Conservation (phyloP, 1,140 invertebrate species). For the Drosophila prosaltans region DNA sequence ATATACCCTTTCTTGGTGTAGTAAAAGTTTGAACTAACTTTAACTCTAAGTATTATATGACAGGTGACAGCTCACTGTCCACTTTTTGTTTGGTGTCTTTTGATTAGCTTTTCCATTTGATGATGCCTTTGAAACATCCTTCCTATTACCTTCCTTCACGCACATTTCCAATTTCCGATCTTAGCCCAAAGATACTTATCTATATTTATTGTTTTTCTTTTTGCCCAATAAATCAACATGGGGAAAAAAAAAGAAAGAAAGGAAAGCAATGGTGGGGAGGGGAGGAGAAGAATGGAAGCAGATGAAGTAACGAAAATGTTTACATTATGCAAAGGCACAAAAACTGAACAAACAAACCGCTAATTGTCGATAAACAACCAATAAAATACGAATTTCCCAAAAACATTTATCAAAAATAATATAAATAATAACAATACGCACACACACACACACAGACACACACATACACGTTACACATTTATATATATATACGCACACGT, state of each 20-base stretch:
- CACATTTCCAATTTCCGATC: slow-evolving; percentile 17
- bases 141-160: slow-evolving; percentile 14
- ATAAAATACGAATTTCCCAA: slow-evolving; percentile 82
- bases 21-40: not conserved
- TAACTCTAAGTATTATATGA: not conserved
- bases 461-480: slow-evolving; percentile 5
- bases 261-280: slow-evolving; percentile 7
- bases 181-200: slow-evolving; percentile 7
- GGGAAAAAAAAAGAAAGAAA: slow-evolving; percentile 24
- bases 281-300: not conserved
- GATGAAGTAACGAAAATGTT: slow-evolving; percentile 40
- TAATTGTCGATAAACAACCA: slow-evolving; percentile 82
- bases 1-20: no score
- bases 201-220: slow-evolving; percentile 34
- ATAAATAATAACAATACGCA: slow-evolving; percentile 79
- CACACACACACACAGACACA: slow-evolving; percentile 46
- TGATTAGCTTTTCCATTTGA: slow-evolving; percentile 1
- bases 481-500: not conserved
- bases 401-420: slow-evolving; percentile 82
- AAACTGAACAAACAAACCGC: slow-evolving; percentile 73
- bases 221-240: slow-evolving; percentile 67
- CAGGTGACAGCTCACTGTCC: slow-evolving; percentile 5
- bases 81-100: not conserved
- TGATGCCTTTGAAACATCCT: not conserved
- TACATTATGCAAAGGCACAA: slow-evolving; percentile 58